Evolutionary conservation across 2,888 invertebrate genomes (phyloP), one percentile per base, ranked within the genome.

Genomic region (Heliothis peltigera): DNA sequence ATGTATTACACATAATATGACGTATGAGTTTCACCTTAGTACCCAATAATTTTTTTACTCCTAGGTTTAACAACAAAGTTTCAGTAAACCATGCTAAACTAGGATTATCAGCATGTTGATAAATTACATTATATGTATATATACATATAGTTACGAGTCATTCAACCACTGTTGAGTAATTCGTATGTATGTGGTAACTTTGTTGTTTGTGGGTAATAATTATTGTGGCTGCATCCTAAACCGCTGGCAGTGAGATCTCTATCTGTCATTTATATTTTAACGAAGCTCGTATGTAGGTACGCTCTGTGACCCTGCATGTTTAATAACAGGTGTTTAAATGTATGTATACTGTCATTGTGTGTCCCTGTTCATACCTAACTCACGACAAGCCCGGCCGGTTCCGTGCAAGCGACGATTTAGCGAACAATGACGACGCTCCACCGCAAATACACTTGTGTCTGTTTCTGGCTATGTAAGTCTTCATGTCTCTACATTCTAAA

Each of bases 261-360:
- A 94, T 94, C 93, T 89, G 88, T 91, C 91, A 91, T 90, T 92
- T 91, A 89, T 91, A 39, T 39, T 39, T 91, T 92, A 92, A 92
- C 90, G 89, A 92, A 89, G 87, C 87, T 85, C 84, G 86, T 81
- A 74, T 84, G 86, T 90, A 89, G 86, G 86, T 89, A 89, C 87
- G 85, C 87, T 89, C 82, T 89, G 89, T 92, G 93, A 93, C 91
- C 91, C 90, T 88, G 90, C 89, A 91, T 91, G 89, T 91, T 92
- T 94, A 93, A 93, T 94, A 94, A 93, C 93, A 94, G 94, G 94
- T 94, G 94, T 94, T 93, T 91, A 90, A 92, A 92, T 93, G 92
- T 93, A 92, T 91, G 92, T 92, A 90, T 87, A 87, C 82, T 92
- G 91, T 92, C 89, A 92, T 91, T 92, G 92, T 93, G 91, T 90